Evolutionary conservation across 2,888 invertebrate genomes (phyloP).

Genomic region (Mamestra brassicae): DNA sequence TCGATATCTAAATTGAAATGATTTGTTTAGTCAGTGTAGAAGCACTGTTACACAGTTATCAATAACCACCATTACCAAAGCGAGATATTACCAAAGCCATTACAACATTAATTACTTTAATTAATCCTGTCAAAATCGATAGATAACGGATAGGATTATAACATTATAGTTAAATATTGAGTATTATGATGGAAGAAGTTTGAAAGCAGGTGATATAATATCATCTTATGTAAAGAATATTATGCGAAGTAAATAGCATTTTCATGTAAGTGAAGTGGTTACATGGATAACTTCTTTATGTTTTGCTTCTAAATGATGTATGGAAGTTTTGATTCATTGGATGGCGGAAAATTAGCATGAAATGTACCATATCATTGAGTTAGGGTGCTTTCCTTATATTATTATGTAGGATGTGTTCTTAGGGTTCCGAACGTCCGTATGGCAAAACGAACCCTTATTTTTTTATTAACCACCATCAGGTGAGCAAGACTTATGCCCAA

Average conservation of each 20-base stretch:
- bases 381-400: neutral
- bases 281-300: slow-evolving; percentile 14
- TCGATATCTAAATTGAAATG: too few relatives aligned
- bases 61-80: slow-evolving; percentile 8
- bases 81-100: slow-evolving; percentile 9
- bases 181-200: slow-evolving; percentile 23
- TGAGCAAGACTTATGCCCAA: too few relatives aligned
- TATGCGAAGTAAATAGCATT: slow-evolving; percentile 37
- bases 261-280: slow-evolving; percentile 27
- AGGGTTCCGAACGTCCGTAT: too few relatives aligned
- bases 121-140: slow-evolving; percentile 4
- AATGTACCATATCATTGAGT: slow-evolving; percentile 12
- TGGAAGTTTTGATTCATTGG: slow-evolving; percentile 3
- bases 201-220: slow-evolving; percentile 12
- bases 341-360: slow-evolving; percentile 9
- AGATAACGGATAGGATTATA: neutral
- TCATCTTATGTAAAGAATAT: slow-evolving; percentile 44
- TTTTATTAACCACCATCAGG: too few relatives aligned
- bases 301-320: slow-evolving; percentile 9
- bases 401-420: neutral
- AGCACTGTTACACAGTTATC: neutral
- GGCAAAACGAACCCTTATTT: too few relatives aligned
- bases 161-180: neutral
- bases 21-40: neutral
- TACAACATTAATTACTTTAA: slow-evolving; percentile 22